Percentiles rank a stretch among this genome's conserved stretches.
Evolutionary conservation across 2,888 invertebrate species (phyloP).

Genomic region (Morinoia aosen): DNA sequence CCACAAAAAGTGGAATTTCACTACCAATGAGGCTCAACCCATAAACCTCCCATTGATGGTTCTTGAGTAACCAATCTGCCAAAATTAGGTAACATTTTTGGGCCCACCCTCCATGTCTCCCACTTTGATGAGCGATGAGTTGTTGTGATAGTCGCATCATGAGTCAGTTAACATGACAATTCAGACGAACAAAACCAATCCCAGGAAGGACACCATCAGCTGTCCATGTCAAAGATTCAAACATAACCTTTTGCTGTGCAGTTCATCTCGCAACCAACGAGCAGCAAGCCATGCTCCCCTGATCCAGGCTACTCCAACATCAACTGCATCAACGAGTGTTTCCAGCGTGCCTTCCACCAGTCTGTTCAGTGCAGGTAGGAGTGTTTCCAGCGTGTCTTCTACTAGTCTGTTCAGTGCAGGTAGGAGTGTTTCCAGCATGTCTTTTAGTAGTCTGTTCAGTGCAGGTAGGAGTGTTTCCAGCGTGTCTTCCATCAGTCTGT

Average conservation of each 20-base stretch:
- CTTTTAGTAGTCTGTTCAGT: neutral
- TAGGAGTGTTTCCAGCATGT: neutral
- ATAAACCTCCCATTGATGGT: too few species aligned
- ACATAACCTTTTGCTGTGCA: neutral
- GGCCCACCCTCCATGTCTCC: too few species aligned
- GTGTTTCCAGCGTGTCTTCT: neutral
- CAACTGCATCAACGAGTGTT: conserved; percentile 49
- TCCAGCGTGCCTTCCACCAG: neutral
- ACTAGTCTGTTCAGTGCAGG: neutral
- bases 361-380: neutral
- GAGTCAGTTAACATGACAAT: too few species aligned
- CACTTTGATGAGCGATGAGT: too few species aligned
- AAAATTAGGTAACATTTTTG: too few species aligned
- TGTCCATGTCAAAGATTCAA: neutral
- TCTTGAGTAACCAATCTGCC: too few species aligned
- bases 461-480: conserved; percentile 12
- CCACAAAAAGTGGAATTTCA: too few species aligned
- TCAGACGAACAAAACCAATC: too few species aligned
- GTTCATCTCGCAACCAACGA: conserved; percentile 22
- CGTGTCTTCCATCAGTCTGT: neutral
- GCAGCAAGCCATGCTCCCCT: neutral
- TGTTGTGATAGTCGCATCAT: too few species aligned
- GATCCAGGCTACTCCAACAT: conserved; percentile 24
- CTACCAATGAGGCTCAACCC: too few species aligned
- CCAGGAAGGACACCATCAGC: too few species aligned